Percentiles rank a stretch among this genome's conserved stretches.
Conservation (phyloP, 2,797 vertebrate genomes). For the Chelmon rostratus region DNA sequence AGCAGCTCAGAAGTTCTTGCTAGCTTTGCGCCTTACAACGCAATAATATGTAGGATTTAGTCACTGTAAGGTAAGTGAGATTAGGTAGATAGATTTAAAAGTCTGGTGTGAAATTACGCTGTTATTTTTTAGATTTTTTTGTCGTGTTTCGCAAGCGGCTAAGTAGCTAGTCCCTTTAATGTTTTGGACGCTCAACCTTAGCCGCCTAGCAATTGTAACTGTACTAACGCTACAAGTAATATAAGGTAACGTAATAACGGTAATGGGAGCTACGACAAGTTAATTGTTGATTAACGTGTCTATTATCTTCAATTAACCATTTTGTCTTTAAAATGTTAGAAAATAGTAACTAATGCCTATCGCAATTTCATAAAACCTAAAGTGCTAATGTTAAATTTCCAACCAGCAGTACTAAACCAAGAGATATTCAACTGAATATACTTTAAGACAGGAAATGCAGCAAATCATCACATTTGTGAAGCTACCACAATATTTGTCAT, state of each 20-base stretch:
- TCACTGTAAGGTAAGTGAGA: neutral
- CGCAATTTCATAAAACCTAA: rapidly evolving
- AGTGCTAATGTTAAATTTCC: neutral
- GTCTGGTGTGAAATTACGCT: rapidly evolving
- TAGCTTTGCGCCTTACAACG: neutral
- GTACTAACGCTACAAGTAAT: neutral
- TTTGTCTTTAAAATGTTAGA: neutral
- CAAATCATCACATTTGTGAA: neutral
- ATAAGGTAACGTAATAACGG: neutral
- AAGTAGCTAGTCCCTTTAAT: neutral
- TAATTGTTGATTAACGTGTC: neutral
- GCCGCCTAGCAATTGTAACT: constrained; percentile 1
- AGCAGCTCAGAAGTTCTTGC: constrained; percentile 20
- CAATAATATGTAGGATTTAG: neutral
- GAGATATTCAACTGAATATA: neutral
- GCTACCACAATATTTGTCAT: too few relatives aligned
- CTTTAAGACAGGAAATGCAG: neutral
- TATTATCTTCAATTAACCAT: neutral
- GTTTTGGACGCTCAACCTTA: constrained; percentile 2
- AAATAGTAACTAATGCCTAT: neutral
- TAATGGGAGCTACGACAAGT: neutral
- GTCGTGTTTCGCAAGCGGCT: neutral
- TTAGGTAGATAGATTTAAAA: neutral
- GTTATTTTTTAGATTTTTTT: rapidly evolving
- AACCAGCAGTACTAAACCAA: rapidly evolving